phyloP scores from a whole-genome alignment of 2,797 vertebrate genomes.

The Salmo trutta region DNA sequence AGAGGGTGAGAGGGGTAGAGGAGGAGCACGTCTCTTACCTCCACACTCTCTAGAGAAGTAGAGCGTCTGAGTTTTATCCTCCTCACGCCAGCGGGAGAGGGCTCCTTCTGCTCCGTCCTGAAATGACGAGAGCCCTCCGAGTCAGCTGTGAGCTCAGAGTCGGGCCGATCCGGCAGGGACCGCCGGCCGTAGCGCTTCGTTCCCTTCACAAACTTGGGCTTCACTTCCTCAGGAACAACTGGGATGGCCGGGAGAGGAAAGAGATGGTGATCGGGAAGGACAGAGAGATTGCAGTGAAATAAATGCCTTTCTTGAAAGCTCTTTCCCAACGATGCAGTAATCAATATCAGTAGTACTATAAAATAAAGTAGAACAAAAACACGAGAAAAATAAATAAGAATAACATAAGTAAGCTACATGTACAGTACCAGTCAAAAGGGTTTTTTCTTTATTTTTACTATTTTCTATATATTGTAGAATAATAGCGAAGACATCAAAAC shows the following conservation, averaged over 20 bases:
- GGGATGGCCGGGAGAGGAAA: conserved; percentile 8
- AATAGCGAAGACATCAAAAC: too few relatives aligned
- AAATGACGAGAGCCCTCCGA: conserved; percentile 54
- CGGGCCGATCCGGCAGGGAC: conserved; percentile 73
- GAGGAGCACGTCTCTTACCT: conserved; percentile 66
- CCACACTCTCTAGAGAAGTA: conserved; percentile 82
- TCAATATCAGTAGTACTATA: too few relatives aligned
- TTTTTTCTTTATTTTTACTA: too few relatives aligned
- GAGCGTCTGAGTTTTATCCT: conserved; percentile 73
- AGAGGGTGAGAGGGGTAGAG: not conserved
- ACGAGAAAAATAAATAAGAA: too few relatives aligned
- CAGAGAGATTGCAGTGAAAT: not conserved
- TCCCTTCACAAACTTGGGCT: conserved; percentile 84
- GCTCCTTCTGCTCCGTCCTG: conserved; percentile 42
- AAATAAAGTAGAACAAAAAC: too few relatives aligned
- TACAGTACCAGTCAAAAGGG: too few relatives aligned
- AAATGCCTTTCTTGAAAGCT: too few relatives aligned
- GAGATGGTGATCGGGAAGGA: not conserved
- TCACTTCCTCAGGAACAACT: conserved; percentile 76
- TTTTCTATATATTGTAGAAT: too few relatives aligned
- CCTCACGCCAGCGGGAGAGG: conserved; percentile 48
- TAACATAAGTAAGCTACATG: too few relatives aligned
- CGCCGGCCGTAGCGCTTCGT: conserved; percentile 82
- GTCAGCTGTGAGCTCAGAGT: conserved; percentile 32
- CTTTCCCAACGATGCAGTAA: too few relatives aligned